Conservation (phyloP, 2,113 vertebrate genomes). For the Leptodactylus fuscus region DNA sequence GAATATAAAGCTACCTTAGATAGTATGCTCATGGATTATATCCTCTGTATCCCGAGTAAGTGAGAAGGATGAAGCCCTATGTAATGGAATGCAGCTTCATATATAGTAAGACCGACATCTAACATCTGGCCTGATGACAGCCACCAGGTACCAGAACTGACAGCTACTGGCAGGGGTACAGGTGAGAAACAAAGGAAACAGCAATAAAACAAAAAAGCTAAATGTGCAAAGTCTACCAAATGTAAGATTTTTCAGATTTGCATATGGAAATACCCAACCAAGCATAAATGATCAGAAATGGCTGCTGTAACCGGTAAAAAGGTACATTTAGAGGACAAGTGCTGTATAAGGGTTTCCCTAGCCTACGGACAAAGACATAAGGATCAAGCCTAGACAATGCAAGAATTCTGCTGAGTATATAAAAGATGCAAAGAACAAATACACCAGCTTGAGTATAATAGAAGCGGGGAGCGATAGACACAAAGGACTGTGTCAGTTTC, state of each 20-base stretch:
- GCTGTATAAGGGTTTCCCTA: background rate
- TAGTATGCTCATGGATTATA: background rate
- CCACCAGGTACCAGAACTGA: background rate
- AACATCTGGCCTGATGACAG: constrained; percentile 12
- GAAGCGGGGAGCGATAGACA: background rate
- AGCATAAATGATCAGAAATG: constrained; percentile 2
- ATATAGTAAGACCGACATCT: background rate
- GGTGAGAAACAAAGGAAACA: background rate
- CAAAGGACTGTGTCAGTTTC: constrained; percentile 3
- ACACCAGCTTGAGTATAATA: background rate
- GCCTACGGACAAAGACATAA: background rate
- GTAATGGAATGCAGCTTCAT: background rate
- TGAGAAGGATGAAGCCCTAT: background rate
- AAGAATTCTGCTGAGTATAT: background rate
- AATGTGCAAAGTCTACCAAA: background rate
- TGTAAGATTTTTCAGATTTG: background rate
- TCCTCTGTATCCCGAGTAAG: background rate
- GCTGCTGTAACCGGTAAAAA: background rate
- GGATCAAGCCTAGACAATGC: background rate
- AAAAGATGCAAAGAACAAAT: background rate
- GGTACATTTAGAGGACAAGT: constrained; percentile 10
- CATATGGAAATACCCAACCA: background rate
- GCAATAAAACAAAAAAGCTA: background rate
- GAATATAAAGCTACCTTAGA: background rate
- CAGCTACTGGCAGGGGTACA: background rate